Evolutionary conservation across 2,113 vertebrate species (phyloP).

Genomic region (Chaetodon auriga): DNA sequence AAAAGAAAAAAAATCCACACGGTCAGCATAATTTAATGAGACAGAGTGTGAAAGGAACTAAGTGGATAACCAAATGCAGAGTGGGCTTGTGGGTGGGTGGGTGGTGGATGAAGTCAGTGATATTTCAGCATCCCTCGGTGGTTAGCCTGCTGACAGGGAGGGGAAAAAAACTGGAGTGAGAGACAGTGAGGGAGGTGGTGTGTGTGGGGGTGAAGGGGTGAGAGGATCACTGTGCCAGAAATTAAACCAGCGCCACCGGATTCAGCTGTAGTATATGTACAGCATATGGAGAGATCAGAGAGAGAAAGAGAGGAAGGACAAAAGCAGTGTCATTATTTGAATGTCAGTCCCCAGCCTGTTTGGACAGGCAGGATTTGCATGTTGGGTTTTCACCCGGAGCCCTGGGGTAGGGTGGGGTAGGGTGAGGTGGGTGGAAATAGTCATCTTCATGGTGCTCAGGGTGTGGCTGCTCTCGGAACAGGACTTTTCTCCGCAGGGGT

Average conservation of each 20-base stretch:
- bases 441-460: conserved; percentile 63
- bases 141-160: conserved; percentile 65
- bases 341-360: conserved; percentile 68
- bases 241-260: conserved; percentile 45
- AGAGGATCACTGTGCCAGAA: conserved; percentile 29
- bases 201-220: conserved; percentile 3
- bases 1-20: conserved; percentile 39
- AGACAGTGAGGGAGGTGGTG: conserved; percentile 52
- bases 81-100: conserved; percentile 66
- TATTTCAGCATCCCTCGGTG: conserved; percentile 75
- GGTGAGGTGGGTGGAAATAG: conserved; percentile 46
- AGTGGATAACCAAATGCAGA: conserved; percentile 74
- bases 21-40: conserved; percentile 74
- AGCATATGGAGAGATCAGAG: conserved; percentile 56
- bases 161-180: conserved; percentile 40
- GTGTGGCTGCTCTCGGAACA: conserved; percentile 69
- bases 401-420: conserved; percentile 54
- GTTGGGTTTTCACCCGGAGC: conserved; percentile 66
- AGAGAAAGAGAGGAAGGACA: conserved; percentile 40
- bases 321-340: conserved; percentile 67
- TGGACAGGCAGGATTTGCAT: conserved; percentile 75
- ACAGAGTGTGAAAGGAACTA: conserved; percentile 70
- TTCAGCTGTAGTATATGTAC: conserved; percentile 33
- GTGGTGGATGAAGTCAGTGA: conserved; percentile 72
- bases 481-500: conserved; percentile 28